Evolutionary conservation across 1,140 invertebrate genomes (phyloP).

Genomic region (Lepidurus apus): DNA sequence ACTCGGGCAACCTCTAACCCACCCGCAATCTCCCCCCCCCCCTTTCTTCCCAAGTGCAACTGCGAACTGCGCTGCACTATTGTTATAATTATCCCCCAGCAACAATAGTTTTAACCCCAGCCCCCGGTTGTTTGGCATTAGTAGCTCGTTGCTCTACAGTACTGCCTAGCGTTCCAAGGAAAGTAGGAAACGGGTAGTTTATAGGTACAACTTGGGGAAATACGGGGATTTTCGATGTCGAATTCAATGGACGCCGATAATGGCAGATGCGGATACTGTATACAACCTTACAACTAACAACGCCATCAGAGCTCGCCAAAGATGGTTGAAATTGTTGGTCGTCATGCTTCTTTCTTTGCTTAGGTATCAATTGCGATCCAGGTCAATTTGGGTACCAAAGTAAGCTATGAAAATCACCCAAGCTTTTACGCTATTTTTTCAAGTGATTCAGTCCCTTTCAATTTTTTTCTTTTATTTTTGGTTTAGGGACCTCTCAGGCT

Average conservation of each 20-base stretch:
- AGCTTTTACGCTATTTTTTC: neutral
- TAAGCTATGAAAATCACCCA: neutral
- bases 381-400: neutral
- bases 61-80: neutral
- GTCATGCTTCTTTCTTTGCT: neutral
- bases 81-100: slow-evolving; percentile 12
- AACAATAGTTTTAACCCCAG: slow-evolving; percentile 16
- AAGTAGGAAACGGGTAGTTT: neutral
- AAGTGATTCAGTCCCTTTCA: neutral
- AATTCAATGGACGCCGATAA: neutral
- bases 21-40: slow-evolving; percentile 8
- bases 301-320: neutral
- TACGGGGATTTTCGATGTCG: neutral
- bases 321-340: neutral
- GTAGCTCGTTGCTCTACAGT: neutral
- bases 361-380: neutral
- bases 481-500: neutral
- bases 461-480: neutral
- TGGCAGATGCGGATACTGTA: neutral
- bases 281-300: slow-evolving; percentile 4
- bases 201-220: neutral
- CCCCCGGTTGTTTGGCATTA: neutral
- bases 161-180: neutral
- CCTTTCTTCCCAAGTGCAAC: neutral
- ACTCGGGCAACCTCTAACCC: neutral